These are phyloP conservation scores for Eufriesea mexicana DNA, from an alignment of 1,140 invertebrate genomes.

Conservation along the genomic window DNA sequence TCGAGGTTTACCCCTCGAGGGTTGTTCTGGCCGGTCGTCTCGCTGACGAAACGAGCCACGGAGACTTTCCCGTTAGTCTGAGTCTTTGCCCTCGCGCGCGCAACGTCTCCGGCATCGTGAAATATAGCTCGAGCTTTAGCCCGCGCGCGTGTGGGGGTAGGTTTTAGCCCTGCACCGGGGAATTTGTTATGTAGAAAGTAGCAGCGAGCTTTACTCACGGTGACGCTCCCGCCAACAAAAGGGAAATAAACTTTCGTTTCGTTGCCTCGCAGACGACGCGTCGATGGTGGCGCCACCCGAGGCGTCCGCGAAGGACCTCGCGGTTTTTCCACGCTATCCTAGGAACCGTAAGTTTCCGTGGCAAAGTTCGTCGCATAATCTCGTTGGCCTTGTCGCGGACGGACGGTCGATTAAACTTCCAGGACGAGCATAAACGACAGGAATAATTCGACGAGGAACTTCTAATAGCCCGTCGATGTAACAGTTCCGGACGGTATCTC, in stretches of 20 bases:
- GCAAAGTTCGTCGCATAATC: background rate
- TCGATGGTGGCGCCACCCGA: background rate
- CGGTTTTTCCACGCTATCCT: background rate
- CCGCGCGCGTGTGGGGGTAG: background rate
- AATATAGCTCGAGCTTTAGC: constrained; percentile 35
- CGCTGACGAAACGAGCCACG: constrained; percentile 21
- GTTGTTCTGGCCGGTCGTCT: background rate
- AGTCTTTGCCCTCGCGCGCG: constrained; percentile 1
- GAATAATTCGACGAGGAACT: background rate
- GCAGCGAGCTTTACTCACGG: background rate
- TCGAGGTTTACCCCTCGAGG: background rate
- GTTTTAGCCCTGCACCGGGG: background rate
- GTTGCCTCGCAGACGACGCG: background rate
- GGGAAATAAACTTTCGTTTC: background rate
- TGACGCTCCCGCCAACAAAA: background rate
- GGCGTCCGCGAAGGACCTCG: background rate
- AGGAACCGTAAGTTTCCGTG: background rate
- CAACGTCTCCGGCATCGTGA: constrained; percentile 34
- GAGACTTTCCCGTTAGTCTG: constrained; percentile 19
- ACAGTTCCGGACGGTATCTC: background rate
- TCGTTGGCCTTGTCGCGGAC: background rate
- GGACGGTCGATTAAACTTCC: background rate
- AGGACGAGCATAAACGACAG: background rate
- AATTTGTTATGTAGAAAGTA: constrained; percentile 40
- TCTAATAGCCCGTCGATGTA: background rate